Evolutionary conservation across 2,797 vertebrate genomes (phyloP).

Genomic region (Gallinago stenura): DNA sequence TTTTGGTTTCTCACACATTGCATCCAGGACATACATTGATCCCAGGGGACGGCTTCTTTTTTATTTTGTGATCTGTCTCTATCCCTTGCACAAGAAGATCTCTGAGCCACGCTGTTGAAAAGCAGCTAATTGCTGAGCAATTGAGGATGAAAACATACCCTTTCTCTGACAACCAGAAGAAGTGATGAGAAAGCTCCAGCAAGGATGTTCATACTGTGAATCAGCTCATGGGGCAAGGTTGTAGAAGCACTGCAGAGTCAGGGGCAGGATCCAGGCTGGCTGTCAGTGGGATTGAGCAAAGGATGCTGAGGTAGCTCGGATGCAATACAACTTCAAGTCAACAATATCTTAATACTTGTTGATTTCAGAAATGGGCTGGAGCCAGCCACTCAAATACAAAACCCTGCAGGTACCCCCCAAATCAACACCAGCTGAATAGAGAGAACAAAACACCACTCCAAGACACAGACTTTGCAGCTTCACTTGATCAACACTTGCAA

Average conservation of each 20-base stretch:
- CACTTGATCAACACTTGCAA: background rate
- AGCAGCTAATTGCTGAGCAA: background rate
- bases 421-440: background rate
- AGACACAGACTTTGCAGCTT: background rate
- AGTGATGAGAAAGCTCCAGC: background rate
- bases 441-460: background rate
- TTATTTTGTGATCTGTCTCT: background rate
- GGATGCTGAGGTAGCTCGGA: background rate
- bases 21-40: background rate
- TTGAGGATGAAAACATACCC: background rate
- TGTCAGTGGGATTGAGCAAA: background rate
- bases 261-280: background rate
- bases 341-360: background rate
- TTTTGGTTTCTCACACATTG: accelerated
- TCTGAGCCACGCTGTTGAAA: background rate
- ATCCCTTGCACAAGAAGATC: background rate
- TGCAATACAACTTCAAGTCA: background rate
- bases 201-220: background rate
- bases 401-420: background rate
- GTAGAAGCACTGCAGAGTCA: background rate
- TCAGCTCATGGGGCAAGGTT: background rate
- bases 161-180: background rate
- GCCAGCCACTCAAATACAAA: background rate
- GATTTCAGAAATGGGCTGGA: background rate
- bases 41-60: background rate